Percentiles rank a stretch among this genome's conserved stretches.
phyloP scores from a whole-genome alignment of 2,797 vertebrate species.

The Acanthurus leucopareius region DNA sequence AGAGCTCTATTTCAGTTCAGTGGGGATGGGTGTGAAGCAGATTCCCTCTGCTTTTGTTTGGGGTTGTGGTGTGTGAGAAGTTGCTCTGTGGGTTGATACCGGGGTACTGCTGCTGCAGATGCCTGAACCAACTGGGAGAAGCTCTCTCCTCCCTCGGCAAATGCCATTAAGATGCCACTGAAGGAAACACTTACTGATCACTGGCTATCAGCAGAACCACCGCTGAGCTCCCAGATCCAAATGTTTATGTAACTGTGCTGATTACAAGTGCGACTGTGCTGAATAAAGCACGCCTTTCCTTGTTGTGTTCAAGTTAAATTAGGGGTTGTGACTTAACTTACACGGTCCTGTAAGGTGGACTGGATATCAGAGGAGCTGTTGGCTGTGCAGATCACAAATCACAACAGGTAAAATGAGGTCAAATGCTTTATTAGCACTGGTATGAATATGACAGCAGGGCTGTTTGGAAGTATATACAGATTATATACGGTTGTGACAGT shows the following conservation, averaged over 20 bases:
- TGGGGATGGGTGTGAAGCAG: conserved; percentile 58
- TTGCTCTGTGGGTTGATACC: conserved; percentile 17
- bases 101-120: conserved; percentile 27
- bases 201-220: not conserved
- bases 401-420: conserved; percentile 22
- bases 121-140: conserved; percentile 12
- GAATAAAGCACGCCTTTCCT: not conserved
- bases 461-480: not conserved
- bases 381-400: conserved; percentile 12
- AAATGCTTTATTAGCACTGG: conserved; percentile 10
- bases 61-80: conserved; percentile 37
- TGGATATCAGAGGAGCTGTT: conserved; percentile 15
- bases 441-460: not conserved
- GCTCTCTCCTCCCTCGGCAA: conserved; percentile 3
- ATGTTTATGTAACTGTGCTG: conserved; percentile 1
- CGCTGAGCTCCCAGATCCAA: conserved; percentile 9
- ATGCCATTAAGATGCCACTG: not conserved
- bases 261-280: conserved; percentile 7
- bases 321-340: not conserved
- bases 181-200: conserved; percentile 12
- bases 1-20: conserved; percentile 80
- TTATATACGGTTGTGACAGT: not conserved
- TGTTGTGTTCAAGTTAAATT: conserved; percentile 22
- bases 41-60: conserved; percentile 39
- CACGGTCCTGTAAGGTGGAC: not conserved